Conservation (phyloP, 2,888 invertebrate genomes). For the Sicus ferrugineus region DNA sequence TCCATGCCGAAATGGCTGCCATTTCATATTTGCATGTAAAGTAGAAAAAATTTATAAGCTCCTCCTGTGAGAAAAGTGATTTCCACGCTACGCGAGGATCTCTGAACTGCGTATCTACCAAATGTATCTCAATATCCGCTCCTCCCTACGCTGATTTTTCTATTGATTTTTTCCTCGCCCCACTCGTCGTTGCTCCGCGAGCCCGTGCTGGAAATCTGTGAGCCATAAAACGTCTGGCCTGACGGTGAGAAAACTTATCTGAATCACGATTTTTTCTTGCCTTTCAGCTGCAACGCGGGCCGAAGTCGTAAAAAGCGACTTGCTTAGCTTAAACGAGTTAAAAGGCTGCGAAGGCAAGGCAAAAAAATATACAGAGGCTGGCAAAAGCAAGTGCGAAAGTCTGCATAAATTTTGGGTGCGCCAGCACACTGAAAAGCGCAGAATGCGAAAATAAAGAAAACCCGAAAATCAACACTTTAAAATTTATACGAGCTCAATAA, state of each 20-base stretch:
- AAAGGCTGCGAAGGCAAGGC: background rate
- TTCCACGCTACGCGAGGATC: too few relatives aligned
- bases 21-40: too few relatives aligned
- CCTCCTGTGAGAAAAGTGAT: too few relatives aligned
- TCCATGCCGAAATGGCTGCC: too few relatives aligned
- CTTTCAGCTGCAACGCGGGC: background rate
- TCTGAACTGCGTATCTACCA: too few relatives aligned
- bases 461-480: background rate
- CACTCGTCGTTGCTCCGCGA: background rate
- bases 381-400: conserved; percentile 3
- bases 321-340: background rate
- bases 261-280: background rate
- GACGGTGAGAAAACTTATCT: conserved; percentile 3
- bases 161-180: background rate
- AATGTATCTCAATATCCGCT: background rate
- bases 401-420: conserved; percentile 23
- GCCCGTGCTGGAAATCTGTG: background rate
- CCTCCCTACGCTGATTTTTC: background rate
- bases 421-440: background rate
- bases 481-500: background rate
- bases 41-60: too few relatives aligned
- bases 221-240: conserved; percentile 1
- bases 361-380: background rate
- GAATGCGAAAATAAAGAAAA: background rate
- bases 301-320: background rate